Base-by-base conservation (phyloP, 2,888 invertebrate species). In the Drosophila nr. perissopoda region DNA sequence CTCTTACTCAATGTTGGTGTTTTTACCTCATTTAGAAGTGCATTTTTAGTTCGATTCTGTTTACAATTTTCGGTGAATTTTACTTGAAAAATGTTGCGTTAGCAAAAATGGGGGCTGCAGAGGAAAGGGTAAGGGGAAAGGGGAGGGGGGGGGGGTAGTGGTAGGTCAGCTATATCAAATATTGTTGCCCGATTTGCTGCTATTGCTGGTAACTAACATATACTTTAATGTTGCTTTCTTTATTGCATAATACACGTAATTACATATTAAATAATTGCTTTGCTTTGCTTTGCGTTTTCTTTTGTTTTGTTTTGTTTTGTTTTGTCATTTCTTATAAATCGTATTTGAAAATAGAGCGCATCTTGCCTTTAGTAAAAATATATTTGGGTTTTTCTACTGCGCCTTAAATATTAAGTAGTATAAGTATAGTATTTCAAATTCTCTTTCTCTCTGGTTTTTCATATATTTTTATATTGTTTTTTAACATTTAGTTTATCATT, bases 281-380 rank as follows among this genome's bases (percentile, higher is more conserved):
- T 85, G 81, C 83, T 83, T 89, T 85, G 81, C 83, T 64, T 70
- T 72, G 25, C 25, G 18, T 31, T 52, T 49, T 49, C 16, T 51
- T 31, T 11, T 38, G 64, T 71, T 72, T 34, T 34, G 29, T 31
- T 52, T 51, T 51, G 18, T 52, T 33, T 13, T 40, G 38, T 72
- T 68, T 79, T 84, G 83, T 85, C 76, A 76, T 80, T 82, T 80
- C 78, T 85, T 83, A 81, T 80, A 81, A 90, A 90, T 89, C 79
- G 82, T 87, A 77, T 89, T 83, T 90, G 82, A 89, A 85, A 88
- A 89, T 87, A 84, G 90, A 84, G 90, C 87, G 85, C 85, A 69
- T 69, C 72, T 74, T 89, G 88, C 84, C 82, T 82, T 86, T 90
- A 79, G 89, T 90, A 89, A 85, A 85, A 89, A 89, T 85, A 85